Evolutionary conservation across 2,888 invertebrate genomes (phyloP), one percentile per base, ranked within the genome.

Genomic region (Teinopalpus imperialis): DNA sequence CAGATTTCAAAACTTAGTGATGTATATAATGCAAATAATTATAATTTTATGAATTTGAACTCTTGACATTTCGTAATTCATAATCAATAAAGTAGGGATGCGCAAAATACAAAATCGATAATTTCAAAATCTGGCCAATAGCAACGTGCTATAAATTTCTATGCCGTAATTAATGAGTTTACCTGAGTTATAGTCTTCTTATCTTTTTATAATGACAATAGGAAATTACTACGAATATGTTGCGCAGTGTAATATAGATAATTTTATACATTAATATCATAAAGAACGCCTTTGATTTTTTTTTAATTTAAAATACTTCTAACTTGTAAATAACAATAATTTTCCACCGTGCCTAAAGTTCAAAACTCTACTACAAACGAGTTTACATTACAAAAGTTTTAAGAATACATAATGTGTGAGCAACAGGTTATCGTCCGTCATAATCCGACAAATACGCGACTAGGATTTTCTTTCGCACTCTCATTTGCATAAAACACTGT

Each of bases 351-450:
- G 34, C 20, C 18, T 10, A 35, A 29, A 41, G 46, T 46, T 46
- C 8, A 8, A 13, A 40, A 20, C 34, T 35, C 30, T 48, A 35
- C 48, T 42, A 13, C 31, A 47, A 49, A 48, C 50, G 35, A 57
- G 61, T 69, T 63, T 63, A 65, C 63, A 72, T 69, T 72, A 66
- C 63, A 63, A 61, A 71, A 74, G 67, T 71, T 78, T 56, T 63
- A 69, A 57, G 75, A 77, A 73, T 81, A 65, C 61, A 58, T 79
- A 80, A 83, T 81, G 69, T 67, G 56, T 67, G 71, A 63, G 85
- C 87, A 87, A 87, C 87, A 87, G 87, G 87, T 87, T 81, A 76
- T 67, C 69, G 59, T 71, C 78, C 67, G 69, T 70, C 74, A 74
- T 81, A 83, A 76, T 78, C 78, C 69, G 53, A 73, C 82, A 81